Conservation (phyloP, 2,888 invertebrate genomes). For the Volucella zonaria region DNA sequence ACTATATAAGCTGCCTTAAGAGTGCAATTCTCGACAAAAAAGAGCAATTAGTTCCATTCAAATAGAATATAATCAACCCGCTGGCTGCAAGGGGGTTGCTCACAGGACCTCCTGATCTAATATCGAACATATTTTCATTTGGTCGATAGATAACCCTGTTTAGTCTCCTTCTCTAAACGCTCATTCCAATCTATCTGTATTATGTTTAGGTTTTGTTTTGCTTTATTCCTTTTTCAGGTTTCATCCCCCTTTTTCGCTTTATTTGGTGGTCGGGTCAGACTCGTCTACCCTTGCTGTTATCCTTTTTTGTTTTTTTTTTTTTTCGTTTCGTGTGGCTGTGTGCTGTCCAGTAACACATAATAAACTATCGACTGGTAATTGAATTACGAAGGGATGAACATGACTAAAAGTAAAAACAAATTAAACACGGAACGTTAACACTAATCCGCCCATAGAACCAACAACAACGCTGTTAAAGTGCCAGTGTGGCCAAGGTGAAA, state of each 20-base stretch:
- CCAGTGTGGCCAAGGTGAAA: too few species aligned
- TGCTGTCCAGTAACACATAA: slow-evolving; percentile 58
- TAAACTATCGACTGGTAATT: slow-evolving; percentile 71
- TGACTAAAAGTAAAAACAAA: slow-evolving; percentile 60
- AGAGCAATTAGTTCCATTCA: slow-evolving; percentile 73
- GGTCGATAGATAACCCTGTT: slow-evolving; percentile 40
- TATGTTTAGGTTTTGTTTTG: not conserved
- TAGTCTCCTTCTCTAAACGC: not conserved
- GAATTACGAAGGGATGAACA: slow-evolving; percentile 59
- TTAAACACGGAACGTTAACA: slow-evolving; percentile 55
- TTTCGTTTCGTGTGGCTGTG: not conserved
- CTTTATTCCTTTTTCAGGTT: not conserved
- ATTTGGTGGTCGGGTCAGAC: not conserved
- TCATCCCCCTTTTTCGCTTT: not conserved
- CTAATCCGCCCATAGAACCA: too few species aligned
- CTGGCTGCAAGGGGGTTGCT: slow-evolving; percentile 7
- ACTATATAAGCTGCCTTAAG: too few species aligned
- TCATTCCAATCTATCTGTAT: not conserved
- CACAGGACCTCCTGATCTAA: slow-evolving; percentile 56
- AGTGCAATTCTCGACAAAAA: slow-evolving; percentile 11
- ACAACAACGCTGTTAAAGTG: too few species aligned
- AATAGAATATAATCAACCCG: slow-evolving; percentile 66
- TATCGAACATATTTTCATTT: slow-evolving; percentile 68
- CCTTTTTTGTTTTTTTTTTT: not conserved
- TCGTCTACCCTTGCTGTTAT: slow-evolving; percentile 7